Conservation (phyloP, 2,888 invertebrate genomes). For the Heliconius charithonia region DNA sequence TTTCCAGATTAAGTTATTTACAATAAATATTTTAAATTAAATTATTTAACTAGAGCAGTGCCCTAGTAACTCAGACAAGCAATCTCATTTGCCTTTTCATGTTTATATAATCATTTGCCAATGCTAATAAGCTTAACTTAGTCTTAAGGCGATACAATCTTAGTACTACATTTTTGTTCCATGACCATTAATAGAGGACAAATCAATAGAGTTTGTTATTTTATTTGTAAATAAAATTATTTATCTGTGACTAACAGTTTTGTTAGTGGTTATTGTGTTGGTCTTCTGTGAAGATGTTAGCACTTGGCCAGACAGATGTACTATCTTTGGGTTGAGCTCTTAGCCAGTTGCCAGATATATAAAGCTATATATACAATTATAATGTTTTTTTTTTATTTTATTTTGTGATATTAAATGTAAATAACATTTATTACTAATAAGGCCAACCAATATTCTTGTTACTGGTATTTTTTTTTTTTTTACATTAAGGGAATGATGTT, state of each 20-base stretch:
- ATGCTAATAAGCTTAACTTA: constrained; percentile 20
- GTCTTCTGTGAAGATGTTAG: constrained; percentile 58
- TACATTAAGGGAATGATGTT: too few relatives aligned
- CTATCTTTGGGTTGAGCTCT: constrained; percentile 82
- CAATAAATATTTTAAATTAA: neutral
- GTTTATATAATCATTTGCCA: constrained; percentile 16
- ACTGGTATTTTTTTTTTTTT: neutral
- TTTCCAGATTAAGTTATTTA: neutral
- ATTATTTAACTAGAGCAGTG: constrained; percentile 6
- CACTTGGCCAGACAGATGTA: constrained; percentile 83
- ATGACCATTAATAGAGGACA: neutral
- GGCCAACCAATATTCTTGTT: neutral
- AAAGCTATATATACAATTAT: neutral
- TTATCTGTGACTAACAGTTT: constrained; percentile 20
- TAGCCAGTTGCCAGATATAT: constrained; percentile 29
- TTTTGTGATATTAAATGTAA: neutral
- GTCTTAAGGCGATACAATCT: constrained; percentile 13
- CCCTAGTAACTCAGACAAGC: constrained; percentile 3
- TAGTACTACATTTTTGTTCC: constrained; percentile 4
- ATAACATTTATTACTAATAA: neutral
- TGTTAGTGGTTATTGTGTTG: constrained; percentile 57
- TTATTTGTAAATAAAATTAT: constrained; percentile 3
- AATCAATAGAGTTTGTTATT: neutral
- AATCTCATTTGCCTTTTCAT: constrained; percentile 8
- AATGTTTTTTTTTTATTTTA: neutral